Evolutionary conservation across 2,113 vertebrate species (phyloP).

Genomic region (Galemys pyrenaicus): DNA sequence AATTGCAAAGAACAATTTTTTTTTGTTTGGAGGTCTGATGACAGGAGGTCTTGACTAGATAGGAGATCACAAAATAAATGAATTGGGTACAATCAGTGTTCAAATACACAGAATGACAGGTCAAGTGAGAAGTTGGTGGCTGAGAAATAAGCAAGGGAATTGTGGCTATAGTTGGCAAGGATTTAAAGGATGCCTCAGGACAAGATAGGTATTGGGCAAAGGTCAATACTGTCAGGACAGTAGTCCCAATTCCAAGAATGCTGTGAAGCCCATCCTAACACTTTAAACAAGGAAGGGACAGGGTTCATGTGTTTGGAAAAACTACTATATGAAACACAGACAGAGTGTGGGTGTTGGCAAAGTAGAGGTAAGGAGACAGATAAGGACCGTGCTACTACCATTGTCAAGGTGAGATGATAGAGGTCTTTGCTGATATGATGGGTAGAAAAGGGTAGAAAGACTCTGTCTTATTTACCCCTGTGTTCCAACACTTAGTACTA

Average conservation of each 20-base stretch:
- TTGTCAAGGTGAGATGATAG: not conserved
- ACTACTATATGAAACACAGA: not conserved
- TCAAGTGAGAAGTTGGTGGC: not conserved
- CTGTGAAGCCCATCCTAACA: not conserved
- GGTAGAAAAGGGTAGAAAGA: not conserved
- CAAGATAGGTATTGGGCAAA: not conserved
- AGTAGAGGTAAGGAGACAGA: not conserved
- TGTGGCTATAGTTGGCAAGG: not conserved
- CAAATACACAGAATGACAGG: not conserved
- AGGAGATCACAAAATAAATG: not conserved
- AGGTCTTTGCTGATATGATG: not conserved
- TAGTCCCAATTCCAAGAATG: not conserved
- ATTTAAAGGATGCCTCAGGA: not conserved
- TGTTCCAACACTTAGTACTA: not conserved
- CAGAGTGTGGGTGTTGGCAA: accelerated
- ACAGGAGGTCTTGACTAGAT: not conserved
- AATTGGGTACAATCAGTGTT: not conserved
- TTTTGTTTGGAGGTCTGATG: too few species aligned
- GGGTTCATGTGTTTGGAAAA: not conserved
- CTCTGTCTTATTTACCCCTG: not conserved
- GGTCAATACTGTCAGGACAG: accelerated
- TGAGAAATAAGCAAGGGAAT: not conserved
- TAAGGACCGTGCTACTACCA: too few species aligned
- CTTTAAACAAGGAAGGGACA: not conserved
- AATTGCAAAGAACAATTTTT: not conserved